Evolutionary conservation across 2,888 invertebrate genomes (phyloP).

Genomic region (Zootermopsis nevadensis): DNA sequence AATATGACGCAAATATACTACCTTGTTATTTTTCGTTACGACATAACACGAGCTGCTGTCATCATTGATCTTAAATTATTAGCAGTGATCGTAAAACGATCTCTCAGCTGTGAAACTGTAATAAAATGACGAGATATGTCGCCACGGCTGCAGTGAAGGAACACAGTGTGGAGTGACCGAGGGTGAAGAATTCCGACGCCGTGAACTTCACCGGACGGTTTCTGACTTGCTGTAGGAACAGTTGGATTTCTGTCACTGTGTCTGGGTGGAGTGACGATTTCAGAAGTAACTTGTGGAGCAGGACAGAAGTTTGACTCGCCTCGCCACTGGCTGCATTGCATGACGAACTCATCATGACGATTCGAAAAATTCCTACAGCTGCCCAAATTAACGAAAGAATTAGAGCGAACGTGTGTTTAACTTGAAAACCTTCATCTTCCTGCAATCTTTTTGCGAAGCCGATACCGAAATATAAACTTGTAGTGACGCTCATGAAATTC

Average conservation of each 20-base stretch:
- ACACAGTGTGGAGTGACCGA: neutral
- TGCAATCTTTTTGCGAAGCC: neutral
- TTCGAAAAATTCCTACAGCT: neutral
- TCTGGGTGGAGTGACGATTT: neutral
- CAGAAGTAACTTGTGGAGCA: neutral
- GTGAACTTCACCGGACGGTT: neutral
- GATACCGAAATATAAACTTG: neutral
- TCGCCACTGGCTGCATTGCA: neutral
- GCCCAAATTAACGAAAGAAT: neutral
- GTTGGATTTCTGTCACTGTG: neutral
- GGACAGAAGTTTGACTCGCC: neutral
- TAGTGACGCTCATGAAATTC: neutral
- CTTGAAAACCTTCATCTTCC: too few species aligned
- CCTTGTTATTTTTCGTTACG: too few species aligned
- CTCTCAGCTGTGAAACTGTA: conserved; percentile 1
- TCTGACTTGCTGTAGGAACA: neutral
- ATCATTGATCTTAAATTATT: too few species aligned
- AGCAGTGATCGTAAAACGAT: too few species aligned
- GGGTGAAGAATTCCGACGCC: neutral
- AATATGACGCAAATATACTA: too few species aligned
- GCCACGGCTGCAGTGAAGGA: neutral
- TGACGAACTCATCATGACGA: neutral
- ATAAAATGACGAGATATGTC: neutral
- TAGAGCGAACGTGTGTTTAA: too few species aligned
- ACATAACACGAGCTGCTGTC: too few species aligned